These are phyloP conservation scores for Drosophila neotestacea DNA, from an alignment of 2,888 invertebrate species.

Conservation along the genomic window DNA sequence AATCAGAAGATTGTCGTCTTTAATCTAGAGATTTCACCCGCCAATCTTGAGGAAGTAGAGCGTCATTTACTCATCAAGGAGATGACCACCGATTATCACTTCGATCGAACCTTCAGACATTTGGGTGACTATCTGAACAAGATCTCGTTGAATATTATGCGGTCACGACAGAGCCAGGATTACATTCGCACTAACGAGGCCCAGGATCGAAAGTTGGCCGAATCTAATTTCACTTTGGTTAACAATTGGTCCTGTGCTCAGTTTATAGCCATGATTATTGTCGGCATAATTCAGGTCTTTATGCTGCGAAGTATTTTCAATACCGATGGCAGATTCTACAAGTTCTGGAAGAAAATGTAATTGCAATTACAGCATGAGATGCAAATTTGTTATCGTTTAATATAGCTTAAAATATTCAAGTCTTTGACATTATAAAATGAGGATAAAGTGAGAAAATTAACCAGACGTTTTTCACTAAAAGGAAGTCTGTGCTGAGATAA, in stretches of 20 bases:
- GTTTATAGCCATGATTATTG: constrained; percentile 89
- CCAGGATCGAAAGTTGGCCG: constrained; percentile 92
- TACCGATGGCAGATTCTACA: constrained; percentile 82
- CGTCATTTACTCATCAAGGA: constrained; percentile 78
- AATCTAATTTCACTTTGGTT: constrained; percentile 92
- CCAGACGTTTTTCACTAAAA: too few species aligned
- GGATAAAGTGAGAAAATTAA: not conserved
- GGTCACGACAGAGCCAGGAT: constrained; percentile 89
- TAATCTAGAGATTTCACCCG: constrained; percentile 89
- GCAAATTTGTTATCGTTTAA: not conserved
- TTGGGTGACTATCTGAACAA: constrained; percentile 88
- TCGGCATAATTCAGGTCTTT: constrained; percentile 90
- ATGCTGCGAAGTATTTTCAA: constrained; percentile 93
- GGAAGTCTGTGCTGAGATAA: not conserved
- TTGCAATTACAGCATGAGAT: too few species aligned
- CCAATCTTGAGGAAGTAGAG: constrained; percentile 86
- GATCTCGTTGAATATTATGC: constrained; percentile 87
- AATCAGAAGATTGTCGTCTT: constrained; percentile 93
- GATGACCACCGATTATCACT: constrained; percentile 87
- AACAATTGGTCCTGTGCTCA: constrained; percentile 92
- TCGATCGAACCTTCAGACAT: constrained; percentile 87
- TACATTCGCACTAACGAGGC: constrained; percentile 91
- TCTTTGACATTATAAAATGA: too few species aligned
- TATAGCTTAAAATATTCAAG: not conserved
- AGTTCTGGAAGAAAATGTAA: constrained; percentile 79